These are phyloP conservation scores for Celastrina argiolus DNA, from an alignment of 2,888 invertebrate genomes.

Conservation along the genomic window DNA sequence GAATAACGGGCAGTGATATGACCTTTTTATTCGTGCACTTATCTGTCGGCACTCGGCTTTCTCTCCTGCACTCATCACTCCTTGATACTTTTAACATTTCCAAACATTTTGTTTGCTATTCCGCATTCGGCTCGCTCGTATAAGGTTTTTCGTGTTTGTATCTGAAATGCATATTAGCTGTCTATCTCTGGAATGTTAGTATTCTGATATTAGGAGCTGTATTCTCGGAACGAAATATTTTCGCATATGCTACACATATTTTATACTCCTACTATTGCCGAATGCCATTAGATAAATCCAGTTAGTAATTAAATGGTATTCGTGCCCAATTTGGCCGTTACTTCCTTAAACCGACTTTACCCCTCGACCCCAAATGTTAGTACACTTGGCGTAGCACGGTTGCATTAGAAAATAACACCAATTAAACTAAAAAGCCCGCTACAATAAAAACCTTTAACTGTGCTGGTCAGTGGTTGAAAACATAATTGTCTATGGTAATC, in stretches of 20 bases:
- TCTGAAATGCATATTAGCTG: constrained; percentile 5
- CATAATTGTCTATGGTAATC: constrained; percentile 73
- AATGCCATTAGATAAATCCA: neutral
- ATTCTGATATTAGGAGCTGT: neutral
- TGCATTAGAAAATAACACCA: constrained; percentile 48
- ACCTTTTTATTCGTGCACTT: constrained; percentile 69
- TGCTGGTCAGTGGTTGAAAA: constrained; percentile 61
- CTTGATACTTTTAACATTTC: constrained; percentile 13
- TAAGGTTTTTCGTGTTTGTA: neutral
- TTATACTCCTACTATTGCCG: neutral
- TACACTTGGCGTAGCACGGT: constrained; percentile 32
- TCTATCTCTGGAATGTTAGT: neutral
- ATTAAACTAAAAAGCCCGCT: constrained; percentile 71
- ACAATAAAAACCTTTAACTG: constrained; percentile 71
- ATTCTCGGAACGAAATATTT: neutral
- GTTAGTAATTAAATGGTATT: neutral
- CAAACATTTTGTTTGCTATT: constrained; percentile 15
- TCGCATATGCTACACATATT: neutral
- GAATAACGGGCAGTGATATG: constrained; percentile 67
- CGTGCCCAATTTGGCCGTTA: constrained; percentile 2
- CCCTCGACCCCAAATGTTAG: constrained; percentile 7
- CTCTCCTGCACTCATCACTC: constrained; percentile 38
- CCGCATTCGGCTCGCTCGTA: neutral
- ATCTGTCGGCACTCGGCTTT: constrained; percentile 69
- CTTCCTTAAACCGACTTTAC: neutral